These are phyloP conservation scores for Plagodis pulveraria DNA, from an alignment of 2,888 invertebrate species.

Conservation along the genomic window DNA sequence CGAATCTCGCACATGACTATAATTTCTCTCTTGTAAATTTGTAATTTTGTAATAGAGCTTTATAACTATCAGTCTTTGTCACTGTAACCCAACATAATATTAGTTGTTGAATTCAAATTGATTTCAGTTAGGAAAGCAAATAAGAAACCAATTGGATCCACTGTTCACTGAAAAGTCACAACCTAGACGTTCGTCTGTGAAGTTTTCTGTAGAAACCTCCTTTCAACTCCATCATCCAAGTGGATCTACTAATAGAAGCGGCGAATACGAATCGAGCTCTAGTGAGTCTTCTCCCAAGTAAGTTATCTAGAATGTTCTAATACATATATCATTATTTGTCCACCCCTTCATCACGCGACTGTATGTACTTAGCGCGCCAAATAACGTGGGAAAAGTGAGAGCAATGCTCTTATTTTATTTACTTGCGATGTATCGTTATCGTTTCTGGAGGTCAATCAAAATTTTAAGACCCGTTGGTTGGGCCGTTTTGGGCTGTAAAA, in stretches of 20 bases:
- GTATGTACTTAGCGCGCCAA: too few species aligned
- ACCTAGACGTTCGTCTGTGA: constrained; percentile 14
- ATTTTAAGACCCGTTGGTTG: too few species aligned
- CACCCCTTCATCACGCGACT: too few species aligned
- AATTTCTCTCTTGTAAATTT: too few species aligned
- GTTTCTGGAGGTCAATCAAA: too few species aligned
- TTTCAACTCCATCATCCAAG: background rate
- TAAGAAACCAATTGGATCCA: constrained; percentile 66
- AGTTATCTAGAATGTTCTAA: background rate
- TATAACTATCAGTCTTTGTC: background rate
- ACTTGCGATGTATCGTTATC: too few species aligned
- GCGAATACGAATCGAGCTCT: background rate
- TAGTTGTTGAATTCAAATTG: background rate
- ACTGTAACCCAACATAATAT: background rate
- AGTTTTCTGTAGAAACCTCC: constrained; percentile 13
- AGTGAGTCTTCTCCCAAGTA: constrained; percentile 3
- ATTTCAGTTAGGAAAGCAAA: constrained; percentile 64
- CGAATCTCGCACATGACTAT: too few species aligned
- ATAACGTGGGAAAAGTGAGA: too few species aligned
- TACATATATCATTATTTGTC: too few species aligned
- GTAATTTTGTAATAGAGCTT: background rate
- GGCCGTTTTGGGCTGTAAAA: too few species aligned
- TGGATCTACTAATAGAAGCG: background rate
- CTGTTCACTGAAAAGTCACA: constrained; percentile 46
- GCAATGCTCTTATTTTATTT: too few species aligned